A percentile compares a stretch with the other conserved stretches of the same genome.
Conservation (phyloP, 2,888 invertebrate species). For the Ceratothoa steindachneri region DNA sequence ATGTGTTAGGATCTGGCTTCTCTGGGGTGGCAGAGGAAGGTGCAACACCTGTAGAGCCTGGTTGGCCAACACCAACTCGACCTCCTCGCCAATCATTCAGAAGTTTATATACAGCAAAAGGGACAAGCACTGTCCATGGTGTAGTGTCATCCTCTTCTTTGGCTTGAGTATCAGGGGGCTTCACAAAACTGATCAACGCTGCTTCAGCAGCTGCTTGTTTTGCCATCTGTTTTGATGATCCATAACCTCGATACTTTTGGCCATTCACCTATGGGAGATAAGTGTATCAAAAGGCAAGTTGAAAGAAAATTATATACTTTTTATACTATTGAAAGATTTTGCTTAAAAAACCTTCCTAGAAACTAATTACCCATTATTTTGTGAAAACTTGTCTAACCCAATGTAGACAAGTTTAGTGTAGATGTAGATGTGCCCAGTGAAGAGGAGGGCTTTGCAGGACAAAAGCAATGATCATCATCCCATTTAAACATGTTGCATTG, state of each 20-base stretch:
- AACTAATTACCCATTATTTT: too few relatives aligned
- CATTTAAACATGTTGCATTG: too few relatives aligned
- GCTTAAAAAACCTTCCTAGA: too few relatives aligned
- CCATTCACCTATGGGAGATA: constrained; percentile 59
- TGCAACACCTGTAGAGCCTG: too few relatives aligned
- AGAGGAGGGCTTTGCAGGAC: too few relatives aligned
- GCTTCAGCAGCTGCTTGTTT: constrained; percentile 75
- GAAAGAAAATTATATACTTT: too few relatives aligned
- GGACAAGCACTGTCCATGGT: constrained; percentile 79
- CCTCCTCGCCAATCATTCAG: constrained; percentile 69
- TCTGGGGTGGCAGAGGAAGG: too few relatives aligned
- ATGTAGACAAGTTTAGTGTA: background rate
- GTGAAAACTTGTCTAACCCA: too few relatives aligned
- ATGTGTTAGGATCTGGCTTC: too few relatives aligned
- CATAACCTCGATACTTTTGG: constrained; percentile 62
- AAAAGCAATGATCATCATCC: too few relatives aligned
- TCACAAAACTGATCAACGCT: constrained; percentile 67
- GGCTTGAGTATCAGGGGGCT: constrained; percentile 48
- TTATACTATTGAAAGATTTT: too few relatives aligned
- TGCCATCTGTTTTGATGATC: constrained; percentile 67
- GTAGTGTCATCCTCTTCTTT: constrained; percentile 60
- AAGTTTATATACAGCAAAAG: constrained; percentile 76
- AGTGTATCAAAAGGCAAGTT: background rate
- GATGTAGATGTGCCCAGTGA: too few relatives aligned
- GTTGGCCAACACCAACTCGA: constrained; percentile 37